phyloP scores from a whole-genome alignment of 2,113 vertebrate genomes.

The Prionailurus bengalensis region DNA sequence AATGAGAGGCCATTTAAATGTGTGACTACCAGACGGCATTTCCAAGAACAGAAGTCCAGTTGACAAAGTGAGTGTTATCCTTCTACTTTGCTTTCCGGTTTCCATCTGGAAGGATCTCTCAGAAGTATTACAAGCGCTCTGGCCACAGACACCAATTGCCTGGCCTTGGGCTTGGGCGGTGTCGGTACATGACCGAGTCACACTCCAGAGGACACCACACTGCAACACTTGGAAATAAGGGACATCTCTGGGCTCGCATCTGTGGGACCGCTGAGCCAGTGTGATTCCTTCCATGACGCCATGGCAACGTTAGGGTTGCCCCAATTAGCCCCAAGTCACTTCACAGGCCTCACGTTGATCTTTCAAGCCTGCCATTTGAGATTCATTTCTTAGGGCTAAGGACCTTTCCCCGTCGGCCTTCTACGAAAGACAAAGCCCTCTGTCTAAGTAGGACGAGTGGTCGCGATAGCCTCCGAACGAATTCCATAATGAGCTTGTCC shows the following conservation, averaged over 20 bases:
- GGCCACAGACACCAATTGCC: not conserved
- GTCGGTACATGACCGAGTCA: not conserved
- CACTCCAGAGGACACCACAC: not conserved
- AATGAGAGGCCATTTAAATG: not conserved
- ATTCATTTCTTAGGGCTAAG: not conserved
- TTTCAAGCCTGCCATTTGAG: not conserved
- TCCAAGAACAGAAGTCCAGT: slow-evolving; percentile 4
- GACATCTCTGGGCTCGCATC: not conserved
- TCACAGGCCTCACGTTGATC: not conserved
- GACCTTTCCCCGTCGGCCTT: not conserved
- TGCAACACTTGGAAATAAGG: not conserved
- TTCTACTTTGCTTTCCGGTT: not conserved
- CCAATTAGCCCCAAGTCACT: not conserved
- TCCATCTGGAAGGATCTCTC: not conserved
- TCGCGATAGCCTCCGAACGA: not conserved
- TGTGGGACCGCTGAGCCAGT: not conserved
- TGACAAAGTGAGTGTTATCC: not conserved
- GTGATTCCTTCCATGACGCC: not conserved
- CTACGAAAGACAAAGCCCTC: not conserved
- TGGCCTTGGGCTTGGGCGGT: not conserved
- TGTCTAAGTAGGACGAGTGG: not conserved
- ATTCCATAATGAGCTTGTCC: not conserved
- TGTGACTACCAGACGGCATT: not conserved
- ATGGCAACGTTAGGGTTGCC: not conserved
- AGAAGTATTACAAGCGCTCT: not conserved